A percentile compares a stretch with the other conserved stretches of the same genome.
phyloP scores from a whole-genome alignment of 1,140 invertebrate species.

The Listronotus oregonensis region DNA sequence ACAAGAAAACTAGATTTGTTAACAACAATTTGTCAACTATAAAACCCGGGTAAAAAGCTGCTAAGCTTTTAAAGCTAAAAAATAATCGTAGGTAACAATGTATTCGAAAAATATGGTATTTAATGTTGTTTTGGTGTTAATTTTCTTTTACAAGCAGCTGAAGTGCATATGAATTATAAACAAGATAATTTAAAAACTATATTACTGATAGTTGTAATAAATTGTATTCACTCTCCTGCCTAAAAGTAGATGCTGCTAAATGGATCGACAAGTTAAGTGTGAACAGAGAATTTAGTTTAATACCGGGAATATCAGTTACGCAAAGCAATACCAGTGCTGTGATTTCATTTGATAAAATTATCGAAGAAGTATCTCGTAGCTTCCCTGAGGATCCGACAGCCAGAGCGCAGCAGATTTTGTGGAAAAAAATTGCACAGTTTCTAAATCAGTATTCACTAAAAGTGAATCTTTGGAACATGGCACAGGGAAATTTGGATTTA shows the following conservation, averaged over 20 bases:
- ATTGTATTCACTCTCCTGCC: slow-evolving; percentile 73
- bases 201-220: slow-evolving; percentile 69
- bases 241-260: slow-evolving; percentile 77
- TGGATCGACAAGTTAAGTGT: slow-evolving; percentile 73
- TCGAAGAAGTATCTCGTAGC: slow-evolving; percentile 70
- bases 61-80: too few relatives aligned
- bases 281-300: slow-evolving; percentile 65
- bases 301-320: slow-evolving; percentile 74
- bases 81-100: too few relatives aligned
- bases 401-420: slow-evolving; percentile 74
- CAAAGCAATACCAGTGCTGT: slow-evolving; percentile 62
- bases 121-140: not conserved
- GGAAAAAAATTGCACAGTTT: slow-evolving; percentile 70
- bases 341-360: slow-evolving; percentile 67
- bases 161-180: slow-evolving; percentile 22
- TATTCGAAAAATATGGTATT: too few relatives aligned
- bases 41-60: too few relatives aligned
- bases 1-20: too few relatives aligned
- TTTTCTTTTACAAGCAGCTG: not conserved
- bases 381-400: slow-evolving; percentile 75
- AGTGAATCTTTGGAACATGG: slow-evolving; percentile 65
- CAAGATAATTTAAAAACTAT: slow-evolving; percentile 43
- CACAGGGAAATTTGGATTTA: slow-evolving; percentile 55
- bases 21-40: too few relatives aligned
- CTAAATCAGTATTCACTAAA: slow-evolving; percentile 74